A percentile compares a stretch with the other conserved stretches of the same genome.
phyloP scores from a whole-genome alignment of 2,888 invertebrate genomes.

The Hirtodrosophila histrioides region DNA sequence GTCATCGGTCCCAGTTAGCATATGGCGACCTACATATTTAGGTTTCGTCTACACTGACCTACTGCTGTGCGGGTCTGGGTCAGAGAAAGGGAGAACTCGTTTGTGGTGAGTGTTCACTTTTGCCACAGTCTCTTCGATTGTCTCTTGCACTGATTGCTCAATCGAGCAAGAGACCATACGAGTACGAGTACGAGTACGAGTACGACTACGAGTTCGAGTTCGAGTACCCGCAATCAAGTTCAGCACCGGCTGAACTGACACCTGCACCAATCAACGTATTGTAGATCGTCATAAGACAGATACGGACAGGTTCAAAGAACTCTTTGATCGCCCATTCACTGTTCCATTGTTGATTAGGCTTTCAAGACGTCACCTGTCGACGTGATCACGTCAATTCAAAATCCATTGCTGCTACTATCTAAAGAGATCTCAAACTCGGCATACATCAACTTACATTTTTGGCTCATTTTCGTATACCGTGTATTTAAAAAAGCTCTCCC shows the following conservation, averaged over 20 bases:
- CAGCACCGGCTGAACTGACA: slow-evolving; percentile 16
- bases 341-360: slow-evolving; percentile 42
- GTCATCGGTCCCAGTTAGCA: slow-evolving; percentile 31
- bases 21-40: slow-evolving; percentile 44
- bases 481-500: background rate
- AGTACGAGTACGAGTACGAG: slow-evolving; percentile 5
- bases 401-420: slow-evolving; percentile 3
- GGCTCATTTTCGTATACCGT: background rate
- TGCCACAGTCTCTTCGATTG: slow-evolving; percentile 41
- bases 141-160: slow-evolving; percentile 51
- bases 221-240: slow-evolving; percentile 33
- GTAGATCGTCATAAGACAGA: slow-evolving; percentile 26
- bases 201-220: slow-evolving; percentile 5
- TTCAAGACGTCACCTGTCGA: slow-evolving; percentile 47
- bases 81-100: slow-evolving; percentile 71
- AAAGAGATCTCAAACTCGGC: slow-evolving; percentile 4
- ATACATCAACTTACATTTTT: background rate
- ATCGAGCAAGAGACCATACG: slow-evolving; percentile 29
- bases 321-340: slow-evolving; percentile 40
- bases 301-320: slow-evolving; percentile 51
- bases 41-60: slow-evolving; percentile 57
- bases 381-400: slow-evolving; percentile 23
- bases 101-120: slow-evolving; percentile 58
- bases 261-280: slow-evolving; percentile 30
- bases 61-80: slow-evolving; percentile 66